Conservation (phyloP, 2,797 vertebrate species). For the Heliangelus exortis region DNA sequence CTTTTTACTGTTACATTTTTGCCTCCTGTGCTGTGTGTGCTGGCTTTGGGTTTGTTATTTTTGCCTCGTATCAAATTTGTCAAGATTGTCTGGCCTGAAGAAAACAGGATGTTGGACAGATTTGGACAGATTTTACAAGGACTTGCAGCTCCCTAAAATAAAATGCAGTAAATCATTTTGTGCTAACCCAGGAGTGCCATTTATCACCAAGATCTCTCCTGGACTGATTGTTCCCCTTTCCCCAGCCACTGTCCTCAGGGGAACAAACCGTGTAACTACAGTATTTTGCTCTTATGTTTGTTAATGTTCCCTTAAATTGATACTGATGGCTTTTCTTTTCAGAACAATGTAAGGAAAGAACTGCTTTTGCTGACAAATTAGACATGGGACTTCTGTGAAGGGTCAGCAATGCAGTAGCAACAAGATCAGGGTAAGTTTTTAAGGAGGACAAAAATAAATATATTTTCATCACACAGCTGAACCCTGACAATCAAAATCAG, state of each 20-base stretch:
- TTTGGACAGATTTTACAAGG: not conserved
- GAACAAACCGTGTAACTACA: not conserved
- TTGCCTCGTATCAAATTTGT: not conserved
- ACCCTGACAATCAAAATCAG: not conserved
- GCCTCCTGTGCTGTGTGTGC: not conserved
- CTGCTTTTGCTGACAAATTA: not conserved
- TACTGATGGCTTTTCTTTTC: not conserved
- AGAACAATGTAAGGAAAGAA: constrained; percentile 40
- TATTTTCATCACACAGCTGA: not conserved
- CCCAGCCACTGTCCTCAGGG: not conserved
- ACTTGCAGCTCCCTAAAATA: constrained; percentile 1
- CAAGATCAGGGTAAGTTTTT: not conserved
- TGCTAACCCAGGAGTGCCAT: not conserved
- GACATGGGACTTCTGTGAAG: not conserved
- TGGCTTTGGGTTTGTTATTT: not conserved
- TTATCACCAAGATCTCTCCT: not conserved
- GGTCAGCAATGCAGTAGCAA: not conserved
- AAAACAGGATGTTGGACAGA: constrained; percentile 42
- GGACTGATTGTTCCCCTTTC: constrained; percentile 13
- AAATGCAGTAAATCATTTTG: constrained; percentile 8
- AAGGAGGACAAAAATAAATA: not conserved
- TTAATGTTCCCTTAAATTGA: not conserved
- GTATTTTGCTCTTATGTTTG: not conserved
- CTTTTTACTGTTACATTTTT: not conserved
- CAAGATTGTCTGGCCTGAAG: not conserved